phyloP scores from a whole-genome alignment of 2,888 invertebrate species.

The Nemapogon koenigi region DNA sequence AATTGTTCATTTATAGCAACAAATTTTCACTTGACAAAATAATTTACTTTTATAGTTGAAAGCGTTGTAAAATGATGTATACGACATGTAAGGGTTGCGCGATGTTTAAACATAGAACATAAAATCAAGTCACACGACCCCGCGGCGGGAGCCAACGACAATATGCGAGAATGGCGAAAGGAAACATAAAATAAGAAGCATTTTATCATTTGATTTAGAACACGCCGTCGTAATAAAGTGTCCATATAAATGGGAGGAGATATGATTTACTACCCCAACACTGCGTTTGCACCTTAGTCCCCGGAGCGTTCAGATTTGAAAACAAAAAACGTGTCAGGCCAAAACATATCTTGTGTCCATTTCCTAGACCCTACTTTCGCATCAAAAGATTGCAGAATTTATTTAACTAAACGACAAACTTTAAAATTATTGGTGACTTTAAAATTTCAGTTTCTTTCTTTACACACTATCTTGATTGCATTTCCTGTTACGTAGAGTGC shows the following conservation, averaged over 20 bases:
- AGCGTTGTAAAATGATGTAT: too few species aligned
- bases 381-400: neutral
- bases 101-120: constrained; percentile 6
- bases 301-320: constrained; percentile 29
- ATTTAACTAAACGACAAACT: constrained; percentile 11
- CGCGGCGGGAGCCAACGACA: constrained; percentile 32
- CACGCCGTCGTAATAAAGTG: constrained; percentile 58
- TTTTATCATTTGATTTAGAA: constrained; percentile 65
- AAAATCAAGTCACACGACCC: constrained; percentile 5
- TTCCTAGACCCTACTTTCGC: neutral
- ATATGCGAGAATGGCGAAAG: constrained; percentile 46
- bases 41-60: too few species aligned
- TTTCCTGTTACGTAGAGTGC: too few species aligned
- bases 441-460: constrained; percentile 3
- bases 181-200: constrained; percentile 58
- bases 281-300: constrained; percentile 43
- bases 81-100: constrained; percentile 5
- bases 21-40: too few species aligned
- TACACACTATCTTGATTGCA: constrained; percentile 2
- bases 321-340: constrained; percentile 25
- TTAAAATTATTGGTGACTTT: constrained; percentile 14
- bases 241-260: constrained; percentile 59
- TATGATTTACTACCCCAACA: constrained; percentile 53
- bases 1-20: too few species aligned
- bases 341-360: constrained; percentile 14